Conservation (phyloP, 2,113 vertebrate genomes). For the Oryzias curvinotus region DNA sequence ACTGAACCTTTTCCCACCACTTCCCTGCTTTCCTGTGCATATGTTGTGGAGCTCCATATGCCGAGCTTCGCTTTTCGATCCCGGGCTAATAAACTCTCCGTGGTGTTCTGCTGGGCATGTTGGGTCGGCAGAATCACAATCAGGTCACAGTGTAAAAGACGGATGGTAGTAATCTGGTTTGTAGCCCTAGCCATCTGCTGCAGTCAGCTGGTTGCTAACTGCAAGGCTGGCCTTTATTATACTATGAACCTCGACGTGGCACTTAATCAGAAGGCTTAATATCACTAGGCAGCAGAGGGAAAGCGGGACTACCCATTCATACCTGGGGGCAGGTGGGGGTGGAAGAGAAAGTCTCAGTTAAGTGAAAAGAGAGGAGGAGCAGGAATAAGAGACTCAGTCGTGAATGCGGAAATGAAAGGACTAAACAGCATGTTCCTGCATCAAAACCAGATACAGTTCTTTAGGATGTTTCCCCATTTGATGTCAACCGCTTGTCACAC, state of each 20-base stretch:
- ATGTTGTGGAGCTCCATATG: conserved; percentile 6
- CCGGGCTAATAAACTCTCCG: conserved; percentile 53
- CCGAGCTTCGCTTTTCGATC: conserved; percentile 35
- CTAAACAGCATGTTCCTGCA: conserved; percentile 6
- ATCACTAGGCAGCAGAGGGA: conserved; percentile 26
- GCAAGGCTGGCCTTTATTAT: conserved; percentile 56
- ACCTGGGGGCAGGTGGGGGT: conserved; percentile 29
- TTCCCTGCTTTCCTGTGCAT: neutral
- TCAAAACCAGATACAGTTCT: conserved; percentile 3
- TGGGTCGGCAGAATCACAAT: conserved; percentile 53
- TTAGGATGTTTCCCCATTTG: conserved; percentile 1
- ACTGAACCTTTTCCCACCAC: neutral
- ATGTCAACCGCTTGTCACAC: conserved; percentile 35
- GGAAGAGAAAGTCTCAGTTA: conserved; percentile 21
- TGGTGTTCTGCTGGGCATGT: conserved; percentile 24
- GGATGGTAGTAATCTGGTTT: conserved; percentile 72
- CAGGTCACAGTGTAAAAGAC: conserved; percentile 69
- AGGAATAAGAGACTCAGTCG: conserved; percentile 26
- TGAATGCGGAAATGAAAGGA: neutral
- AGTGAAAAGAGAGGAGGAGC: conserved; percentile 4
- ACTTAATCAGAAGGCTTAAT: conserved; percentile 63
- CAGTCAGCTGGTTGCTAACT: conserved; percentile 67
- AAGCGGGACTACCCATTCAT: conserved; percentile 16
- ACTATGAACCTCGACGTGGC: conserved; percentile 35
- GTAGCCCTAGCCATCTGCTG: conserved; percentile 70